phyloP scores from a whole-genome alignment of 2,888 invertebrate species.

The Ophion ventricosus region DNA sequence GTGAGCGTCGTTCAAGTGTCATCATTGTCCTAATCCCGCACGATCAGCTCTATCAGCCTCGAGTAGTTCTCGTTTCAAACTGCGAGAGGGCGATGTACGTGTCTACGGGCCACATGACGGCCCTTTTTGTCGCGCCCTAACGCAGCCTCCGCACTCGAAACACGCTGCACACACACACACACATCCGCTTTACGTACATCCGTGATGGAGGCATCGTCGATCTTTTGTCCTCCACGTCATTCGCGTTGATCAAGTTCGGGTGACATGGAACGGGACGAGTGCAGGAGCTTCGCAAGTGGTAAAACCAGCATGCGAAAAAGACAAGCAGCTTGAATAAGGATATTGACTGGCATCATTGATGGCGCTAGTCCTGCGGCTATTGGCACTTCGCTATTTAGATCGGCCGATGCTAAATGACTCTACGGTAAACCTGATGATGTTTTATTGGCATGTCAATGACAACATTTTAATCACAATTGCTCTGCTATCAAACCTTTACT shows the following conservation, averaged over 20 bases:
- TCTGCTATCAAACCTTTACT: no score
- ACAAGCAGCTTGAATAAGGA: neutral
- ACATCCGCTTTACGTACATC: slow-evolving; percentile 19
- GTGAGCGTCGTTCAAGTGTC: slow-evolving; percentile 77
- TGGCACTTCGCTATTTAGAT: neutral
- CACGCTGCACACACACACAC: neutral
- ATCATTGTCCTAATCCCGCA: slow-evolving; percentile 78
- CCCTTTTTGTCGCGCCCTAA: slow-evolving; percentile 17
- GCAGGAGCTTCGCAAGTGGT: slow-evolving; percentile 21
- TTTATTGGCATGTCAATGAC: neutral
- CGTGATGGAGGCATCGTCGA: slow-evolving; percentile 52
- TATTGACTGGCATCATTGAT: neutral
- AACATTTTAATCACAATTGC: no score
- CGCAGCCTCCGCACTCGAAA: slow-evolving; percentile 12
- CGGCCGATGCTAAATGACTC: neutral
- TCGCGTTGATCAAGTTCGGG: slow-evolving; percentile 31
- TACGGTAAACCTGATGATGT: neutral
- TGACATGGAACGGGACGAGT: slow-evolving; percentile 17
- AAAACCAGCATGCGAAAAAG: no score
- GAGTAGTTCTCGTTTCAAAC: slow-evolving; percentile 69
- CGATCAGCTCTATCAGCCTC: slow-evolving; percentile 77
- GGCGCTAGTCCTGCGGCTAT: neutral
- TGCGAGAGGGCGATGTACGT: slow-evolving; percentile 54
- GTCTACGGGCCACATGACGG: slow-evolving; percentile 40
- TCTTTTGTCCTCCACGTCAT: slow-evolving; percentile 54